Evolutionary conservation across 2,888 invertebrate species (phyloP).

Genomic region (Callinectes sapidus): DNA sequence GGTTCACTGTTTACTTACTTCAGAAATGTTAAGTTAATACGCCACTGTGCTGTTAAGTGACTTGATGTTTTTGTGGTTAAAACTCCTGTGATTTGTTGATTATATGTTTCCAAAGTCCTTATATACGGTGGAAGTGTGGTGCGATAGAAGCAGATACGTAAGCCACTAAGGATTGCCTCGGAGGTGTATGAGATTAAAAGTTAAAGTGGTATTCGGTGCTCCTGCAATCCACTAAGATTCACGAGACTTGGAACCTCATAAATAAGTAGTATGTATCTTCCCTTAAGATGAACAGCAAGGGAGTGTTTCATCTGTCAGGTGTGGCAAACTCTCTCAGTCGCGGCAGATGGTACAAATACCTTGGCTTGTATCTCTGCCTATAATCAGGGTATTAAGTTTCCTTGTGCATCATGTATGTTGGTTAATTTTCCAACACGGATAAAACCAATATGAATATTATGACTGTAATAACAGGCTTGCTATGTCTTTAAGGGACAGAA

Average conservation of each 20-base stretch:
- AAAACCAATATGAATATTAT: background rate
- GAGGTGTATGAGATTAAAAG: background rate
- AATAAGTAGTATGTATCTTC: background rate
- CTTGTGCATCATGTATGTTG: background rate
- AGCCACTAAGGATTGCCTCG: background rate
- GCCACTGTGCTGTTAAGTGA: background rate
- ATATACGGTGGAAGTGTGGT: background rate
- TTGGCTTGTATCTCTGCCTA: background rate
- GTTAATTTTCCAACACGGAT: background rate
- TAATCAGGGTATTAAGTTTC: background rate
- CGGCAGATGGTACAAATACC: background rate
- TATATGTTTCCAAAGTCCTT: background rate
- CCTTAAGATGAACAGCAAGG: background rate
- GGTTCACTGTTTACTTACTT: background rate
- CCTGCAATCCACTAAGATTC: background rate
- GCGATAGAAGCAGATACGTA: background rate
- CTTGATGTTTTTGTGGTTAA: no score
- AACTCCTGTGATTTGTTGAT: background rate
- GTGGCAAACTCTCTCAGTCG: background rate
- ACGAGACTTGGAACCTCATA: background rate
- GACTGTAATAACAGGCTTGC: background rate
- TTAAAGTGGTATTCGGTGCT: background rate
- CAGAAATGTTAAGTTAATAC: background rate
- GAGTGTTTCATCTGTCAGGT: background rate
- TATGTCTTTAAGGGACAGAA: background rate